Conservation (phyloP, 2,797 vertebrate species). For the Parambassis ranga region DNA sequence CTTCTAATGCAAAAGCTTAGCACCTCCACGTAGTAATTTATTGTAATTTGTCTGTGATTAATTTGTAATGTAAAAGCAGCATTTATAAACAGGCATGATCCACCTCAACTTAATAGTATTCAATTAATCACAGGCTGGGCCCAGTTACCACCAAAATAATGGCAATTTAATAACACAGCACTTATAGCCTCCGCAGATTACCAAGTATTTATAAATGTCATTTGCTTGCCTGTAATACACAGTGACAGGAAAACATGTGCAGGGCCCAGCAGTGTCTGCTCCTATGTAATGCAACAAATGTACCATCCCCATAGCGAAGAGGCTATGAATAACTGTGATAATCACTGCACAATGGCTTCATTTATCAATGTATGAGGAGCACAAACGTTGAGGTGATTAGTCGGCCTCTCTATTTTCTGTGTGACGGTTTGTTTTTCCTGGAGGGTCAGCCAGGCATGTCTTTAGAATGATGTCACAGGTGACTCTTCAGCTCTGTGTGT, state of each 20-base stretch:
- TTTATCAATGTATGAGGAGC: conserved; percentile 74
- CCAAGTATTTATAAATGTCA: conserved; percentile 81
- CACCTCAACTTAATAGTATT: conserved; percentile 74
- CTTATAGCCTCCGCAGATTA: conserved; percentile 73
- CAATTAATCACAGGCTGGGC: conserved; percentile 76
- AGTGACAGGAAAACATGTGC: conserved; percentile 74
- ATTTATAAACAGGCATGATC: conserved; percentile 70
- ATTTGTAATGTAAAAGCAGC: conserved; percentile 65
- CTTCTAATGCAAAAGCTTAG: conserved; percentile 33
- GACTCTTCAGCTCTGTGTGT: conserved; percentile 39
- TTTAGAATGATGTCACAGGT: conserved; percentile 50
- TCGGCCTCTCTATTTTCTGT: conserved; percentile 46
- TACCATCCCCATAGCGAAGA: conserved; percentile 69
- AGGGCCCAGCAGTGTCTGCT: conserved; percentile 72
- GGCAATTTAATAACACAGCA: conserved; percentile 78
- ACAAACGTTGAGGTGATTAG: conserved; percentile 60
- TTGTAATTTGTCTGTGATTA: conserved; percentile 70
- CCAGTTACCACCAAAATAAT: conserved; percentile 75
- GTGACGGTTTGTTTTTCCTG: conserved; percentile 45
- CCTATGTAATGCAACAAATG: conserved; percentile 79
- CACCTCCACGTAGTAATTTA: conserved; percentile 53
- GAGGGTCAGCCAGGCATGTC: conserved; percentile 26
- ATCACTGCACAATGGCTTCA: conserved; percentile 82
- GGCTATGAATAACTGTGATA: conserved; percentile 82
- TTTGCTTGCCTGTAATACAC: conserved; percentile 68